Conservation (phyloP, 2,797 vertebrate species). For the Enteromius viviparus region DNA sequence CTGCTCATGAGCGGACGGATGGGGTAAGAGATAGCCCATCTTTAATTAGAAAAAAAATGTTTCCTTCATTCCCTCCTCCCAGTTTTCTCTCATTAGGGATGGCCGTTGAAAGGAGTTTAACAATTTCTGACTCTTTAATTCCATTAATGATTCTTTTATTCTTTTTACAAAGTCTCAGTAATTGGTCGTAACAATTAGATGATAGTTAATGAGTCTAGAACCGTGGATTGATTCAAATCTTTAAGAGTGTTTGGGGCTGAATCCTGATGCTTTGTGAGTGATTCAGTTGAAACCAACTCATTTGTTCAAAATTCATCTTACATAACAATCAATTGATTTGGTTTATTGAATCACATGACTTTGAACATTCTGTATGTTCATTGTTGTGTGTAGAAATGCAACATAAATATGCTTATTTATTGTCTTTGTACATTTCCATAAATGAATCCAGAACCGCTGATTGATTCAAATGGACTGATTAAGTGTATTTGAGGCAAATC, state of each 20-base stretch:
- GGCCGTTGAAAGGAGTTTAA: neutral
- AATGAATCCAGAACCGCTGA: neutral
- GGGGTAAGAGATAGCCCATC: constrained; percentile 80
- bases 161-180: neutral
- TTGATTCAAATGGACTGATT: neutral
- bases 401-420: neutral
- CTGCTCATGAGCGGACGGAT: constrained; percentile 92
- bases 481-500: neutral
- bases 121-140: neutral
- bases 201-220: neutral
- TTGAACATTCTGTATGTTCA: neutral
- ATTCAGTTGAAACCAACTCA: neutral
- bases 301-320: neutral
- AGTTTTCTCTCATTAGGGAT: neutral
- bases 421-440: neutral
- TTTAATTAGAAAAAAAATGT: neutral
- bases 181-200: neutral
- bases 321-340: neutral
- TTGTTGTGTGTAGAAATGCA: neutral
- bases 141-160: neutral
- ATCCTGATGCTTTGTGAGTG: neutral
- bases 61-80: neutral
- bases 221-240: neutral
- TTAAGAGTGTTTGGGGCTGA: neutral
- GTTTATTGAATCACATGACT: neutral